Conservation (phyloP, 2,888 invertebrate species). For the Eupithecia abbreviata region DNA sequence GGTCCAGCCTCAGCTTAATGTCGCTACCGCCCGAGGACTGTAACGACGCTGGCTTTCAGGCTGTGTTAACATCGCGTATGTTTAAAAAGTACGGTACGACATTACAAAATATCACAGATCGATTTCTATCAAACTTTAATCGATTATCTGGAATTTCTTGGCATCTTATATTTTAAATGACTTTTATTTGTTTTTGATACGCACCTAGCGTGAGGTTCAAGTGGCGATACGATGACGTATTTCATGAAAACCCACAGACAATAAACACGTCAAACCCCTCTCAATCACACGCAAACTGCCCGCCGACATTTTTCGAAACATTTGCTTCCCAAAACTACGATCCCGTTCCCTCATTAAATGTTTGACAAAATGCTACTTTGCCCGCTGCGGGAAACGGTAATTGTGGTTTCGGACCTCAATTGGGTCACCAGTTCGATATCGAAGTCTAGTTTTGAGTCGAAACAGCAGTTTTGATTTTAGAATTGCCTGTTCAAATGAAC, state of each 20-base stretch:
- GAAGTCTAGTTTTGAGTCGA: conserved; percentile 19
- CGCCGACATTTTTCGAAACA: conserved; percentile 31
- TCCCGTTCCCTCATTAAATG: conserved; percentile 26
- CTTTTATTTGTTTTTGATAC: too few species aligned
- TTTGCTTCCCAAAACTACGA: conserved; percentile 11
- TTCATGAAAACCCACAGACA: background rate
- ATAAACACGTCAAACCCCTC: background rate
- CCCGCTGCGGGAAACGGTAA: conserved; percentile 30
- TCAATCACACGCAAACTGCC: background rate
- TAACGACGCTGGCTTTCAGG: too few species aligned
- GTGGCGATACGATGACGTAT: background rate
- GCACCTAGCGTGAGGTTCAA: background rate
- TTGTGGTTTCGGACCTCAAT: conserved; percentile 38
- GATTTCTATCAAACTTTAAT: too few species aligned
- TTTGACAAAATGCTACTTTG: conserved; percentile 36
- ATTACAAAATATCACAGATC: too few species aligned
- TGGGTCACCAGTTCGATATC: conserved; percentile 40
- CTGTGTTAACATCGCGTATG: too few species aligned
- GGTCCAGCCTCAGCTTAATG: too few species aligned
- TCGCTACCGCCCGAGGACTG: too few species aligned
- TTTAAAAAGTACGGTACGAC: too few species aligned
- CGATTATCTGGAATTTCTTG: too few species aligned
- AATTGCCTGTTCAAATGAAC: background rate
- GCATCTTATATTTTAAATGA: too few species aligned
- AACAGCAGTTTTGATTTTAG: conserved; percentile 32